Base-by-base conservation (phyloP, 2,113 vertebrate genomes). In the Pogonocichla stellata region DNA sequence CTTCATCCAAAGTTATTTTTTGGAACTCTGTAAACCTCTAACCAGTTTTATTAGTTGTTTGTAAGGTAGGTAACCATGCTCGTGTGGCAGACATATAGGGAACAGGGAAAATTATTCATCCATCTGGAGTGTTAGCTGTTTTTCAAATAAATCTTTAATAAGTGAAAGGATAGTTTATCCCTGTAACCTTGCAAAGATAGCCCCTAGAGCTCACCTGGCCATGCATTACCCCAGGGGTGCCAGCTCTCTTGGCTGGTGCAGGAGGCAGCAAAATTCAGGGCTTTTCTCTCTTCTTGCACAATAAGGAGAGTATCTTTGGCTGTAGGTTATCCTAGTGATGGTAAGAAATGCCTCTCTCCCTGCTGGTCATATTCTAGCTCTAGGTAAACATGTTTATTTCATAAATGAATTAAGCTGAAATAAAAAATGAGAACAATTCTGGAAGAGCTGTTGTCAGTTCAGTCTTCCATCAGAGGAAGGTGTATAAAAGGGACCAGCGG, bases 11-110 rank as follows among this genome's bases (percentile, higher is more conserved):
- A 85, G 57, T 78, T 88, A 75, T 61, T 57, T 43, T 66, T 86
- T 73, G 53, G 43, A 80, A 45, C 43, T 77, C 66, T 64, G 12
- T 42, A 60, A 91, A 15, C 34, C 34, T 92, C 34, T 86, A 45
- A 19, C 11, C 6, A 11, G 8, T 43, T 85, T n/a, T 58, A 5
- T n/a, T 40, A 34, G 22, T 34, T 67, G 22, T 40, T 70, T 38
- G 12, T 61, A 28, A 28, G 34, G 34, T 42, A 14, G 26, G 40
- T 85, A 45, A 36, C 58, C 14, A 0, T 16, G 33, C 73, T 82
- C 20, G 14, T 7, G 2, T 53, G 36, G 10, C 53, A 62, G 6
- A 31, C 2, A 2, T 58, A 7, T 0, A 57, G 53, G 8, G 13
- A 42, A 25, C 19, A n/a, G 19, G 14, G 14, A 29, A 67, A 77